phyloP scores from a whole-genome alignment of 2,888 invertebrate species.

The Luperina testacea region DNA sequence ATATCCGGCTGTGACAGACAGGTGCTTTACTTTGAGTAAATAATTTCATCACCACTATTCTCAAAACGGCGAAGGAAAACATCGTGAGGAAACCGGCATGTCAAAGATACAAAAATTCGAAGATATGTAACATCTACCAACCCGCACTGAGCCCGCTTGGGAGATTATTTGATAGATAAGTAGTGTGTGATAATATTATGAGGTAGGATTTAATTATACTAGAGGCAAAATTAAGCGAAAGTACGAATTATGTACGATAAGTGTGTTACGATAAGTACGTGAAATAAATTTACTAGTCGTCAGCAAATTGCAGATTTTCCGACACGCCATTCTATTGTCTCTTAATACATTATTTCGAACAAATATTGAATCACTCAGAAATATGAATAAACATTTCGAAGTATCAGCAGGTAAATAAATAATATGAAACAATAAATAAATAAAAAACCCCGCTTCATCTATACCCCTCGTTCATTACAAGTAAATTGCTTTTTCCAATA shows the following conservation, averaged over 20 bases:
- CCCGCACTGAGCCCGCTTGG: too few species aligned
- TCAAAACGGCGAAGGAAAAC: background rate
- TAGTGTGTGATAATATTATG: too few species aligned
- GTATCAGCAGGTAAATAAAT: conserved; percentile 29
- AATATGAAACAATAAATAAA: conserved; percentile 10
- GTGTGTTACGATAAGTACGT: too few species aligned
- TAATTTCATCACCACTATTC: background rate
- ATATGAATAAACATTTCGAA: conserved; percentile 8
- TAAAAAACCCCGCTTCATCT: conserved; percentile 3
- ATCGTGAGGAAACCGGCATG: background rate
- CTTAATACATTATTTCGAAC: background rate
- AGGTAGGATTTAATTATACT: background rate
- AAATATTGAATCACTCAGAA: conserved; percentile 19
- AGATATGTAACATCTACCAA: background rate
- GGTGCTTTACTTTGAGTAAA: background rate
- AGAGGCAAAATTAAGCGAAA: background rate
- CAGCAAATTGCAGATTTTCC: too few species aligned
- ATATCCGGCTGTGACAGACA: too few species aligned
- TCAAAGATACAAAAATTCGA: background rate
- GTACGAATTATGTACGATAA: background rate
- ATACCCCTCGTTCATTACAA: conserved; percentile 24
- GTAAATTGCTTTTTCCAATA: conserved; percentile 48
- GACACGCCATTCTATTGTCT: background rate
- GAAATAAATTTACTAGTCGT: background rate
- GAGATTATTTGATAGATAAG: background rate